Conservation (phyloP, 2,797 vertebrate species). For the Macropodus opercularis region DNA sequence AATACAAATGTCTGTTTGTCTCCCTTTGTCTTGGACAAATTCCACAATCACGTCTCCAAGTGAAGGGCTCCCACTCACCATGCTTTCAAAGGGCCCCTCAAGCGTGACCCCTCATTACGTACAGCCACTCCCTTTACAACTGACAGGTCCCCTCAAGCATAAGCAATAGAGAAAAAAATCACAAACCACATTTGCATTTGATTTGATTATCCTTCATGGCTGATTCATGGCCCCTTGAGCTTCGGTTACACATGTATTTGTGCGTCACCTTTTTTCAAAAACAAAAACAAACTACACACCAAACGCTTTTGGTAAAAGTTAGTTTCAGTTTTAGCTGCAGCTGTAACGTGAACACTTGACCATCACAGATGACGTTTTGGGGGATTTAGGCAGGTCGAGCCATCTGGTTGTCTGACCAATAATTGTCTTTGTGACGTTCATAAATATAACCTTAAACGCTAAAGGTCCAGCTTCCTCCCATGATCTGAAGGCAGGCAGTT, state of each 20-base stretch:
- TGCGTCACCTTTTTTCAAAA: slow-evolving; percentile 14
- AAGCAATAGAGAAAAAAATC: slow-evolving; percentile 58
- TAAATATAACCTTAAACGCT: too few relatives aligned
- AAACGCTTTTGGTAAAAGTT: slow-evolving; percentile 36
- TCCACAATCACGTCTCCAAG: slow-evolving; percentile 75
- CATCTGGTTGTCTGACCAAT: not conserved
- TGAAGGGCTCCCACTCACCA: slow-evolving; percentile 71
- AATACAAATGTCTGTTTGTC: slow-evolving; percentile 2
- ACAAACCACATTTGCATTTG: slow-evolving; percentile 78
- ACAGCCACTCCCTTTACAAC: slow-evolving; percentile 61
- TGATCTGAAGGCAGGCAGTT: too few relatives aligned
- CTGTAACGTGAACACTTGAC: not conserved
- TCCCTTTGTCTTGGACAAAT: slow-evolving; percentile 80
- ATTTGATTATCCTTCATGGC: slow-evolving; percentile 82
- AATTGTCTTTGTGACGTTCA: not conserved
- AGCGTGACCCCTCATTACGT: slow-evolving; percentile 79
- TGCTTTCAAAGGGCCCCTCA: slow-evolving; percentile 75
- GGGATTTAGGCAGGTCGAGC: not conserved
- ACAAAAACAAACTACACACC: not conserved
- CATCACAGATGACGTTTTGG: not conserved
- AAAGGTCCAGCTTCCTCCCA: too few relatives aligned
- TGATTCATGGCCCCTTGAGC: slow-evolving; percentile 72
- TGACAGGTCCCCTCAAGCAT: slow-evolving; percentile 69
- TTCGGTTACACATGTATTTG: slow-evolving; percentile 65
- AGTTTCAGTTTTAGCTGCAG: not conserved